A percentile compares a stretch with the other conserved stretches of the same genome.
These are phyloP conservation scores for Potamilus streckersoni DNA, from an alignment of 1,140 invertebrate genomes.

Conservation along the genomic window DNA sequence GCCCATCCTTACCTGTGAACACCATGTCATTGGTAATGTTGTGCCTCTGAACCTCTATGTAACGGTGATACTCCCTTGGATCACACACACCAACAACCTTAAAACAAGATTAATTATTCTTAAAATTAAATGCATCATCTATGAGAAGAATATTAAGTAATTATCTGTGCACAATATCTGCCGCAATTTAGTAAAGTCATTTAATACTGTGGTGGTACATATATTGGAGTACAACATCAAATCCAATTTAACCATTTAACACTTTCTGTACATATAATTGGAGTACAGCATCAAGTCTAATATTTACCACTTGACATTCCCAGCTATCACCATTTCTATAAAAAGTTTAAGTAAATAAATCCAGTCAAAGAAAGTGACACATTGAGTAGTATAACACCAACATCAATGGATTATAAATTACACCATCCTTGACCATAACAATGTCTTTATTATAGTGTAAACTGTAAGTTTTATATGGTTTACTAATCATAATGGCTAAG, in stretches of 20 bases:
- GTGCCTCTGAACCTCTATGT: slow-evolving; percentile 47
- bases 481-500: too few relatives aligned
- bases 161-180: neutral
- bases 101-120: slow-evolving; percentile 4
- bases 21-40: slow-evolving; percentile 40
- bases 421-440: too few relatives aligned
- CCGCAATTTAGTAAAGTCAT: neutral
- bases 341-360: too few relatives aligned
- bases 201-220: neutral
- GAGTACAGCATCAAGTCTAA: neutral
- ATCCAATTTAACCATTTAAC: neutral
- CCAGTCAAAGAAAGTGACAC: too few relatives aligned
- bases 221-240: neutral
- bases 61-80: slow-evolving; percentile 50
- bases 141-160: neutral
- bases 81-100: slow-evolving; percentile 65
- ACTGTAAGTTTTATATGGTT: too few relatives aligned
- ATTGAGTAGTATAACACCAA: too few relatives aligned
- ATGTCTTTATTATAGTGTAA: too few relatives aligned
- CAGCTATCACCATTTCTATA: too few relatives aligned
- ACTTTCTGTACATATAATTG: neutral
- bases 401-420: too few relatives aligned
- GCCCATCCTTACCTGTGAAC: slow-evolving; percentile 44
- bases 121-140: neutral
- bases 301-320: neutral